Conservation (phyloP, 92 coral and sea anemone genomes). For the Umimayanthus chanpuru region DNA sequence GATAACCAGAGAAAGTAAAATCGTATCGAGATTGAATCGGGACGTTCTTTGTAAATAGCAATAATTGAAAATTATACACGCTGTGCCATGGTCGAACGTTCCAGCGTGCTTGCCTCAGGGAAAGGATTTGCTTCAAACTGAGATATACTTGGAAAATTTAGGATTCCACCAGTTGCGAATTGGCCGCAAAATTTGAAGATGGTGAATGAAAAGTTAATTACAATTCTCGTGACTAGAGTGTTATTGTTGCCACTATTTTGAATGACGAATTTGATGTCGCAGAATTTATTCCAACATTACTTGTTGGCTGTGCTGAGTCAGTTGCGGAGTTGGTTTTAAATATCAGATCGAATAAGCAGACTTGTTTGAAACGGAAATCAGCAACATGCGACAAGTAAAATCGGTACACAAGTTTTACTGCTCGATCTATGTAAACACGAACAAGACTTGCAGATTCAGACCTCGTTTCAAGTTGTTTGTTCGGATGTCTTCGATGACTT, state of each 20-base stretch:
- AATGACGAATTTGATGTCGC: neutral
- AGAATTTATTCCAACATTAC: neutral
- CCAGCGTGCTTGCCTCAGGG: neutral
- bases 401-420: neutral
- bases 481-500: neutral
- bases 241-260: slow-evolving; percentile 14
- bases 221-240: slow-evolving; percentile 19
- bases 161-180: neutral
- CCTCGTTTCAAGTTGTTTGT: neutral
- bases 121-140: neutral
- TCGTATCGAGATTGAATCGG: neutral
- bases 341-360: neutral
- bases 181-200: neutral
- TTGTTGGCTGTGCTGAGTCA: neutral
- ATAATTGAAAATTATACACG: neutral
- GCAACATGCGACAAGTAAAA: neutral
- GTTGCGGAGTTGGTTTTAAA: too few relatives aligned
- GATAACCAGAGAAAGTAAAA: neutral
- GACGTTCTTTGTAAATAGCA: slow-evolving; percentile 9
- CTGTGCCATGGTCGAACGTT: neutral
- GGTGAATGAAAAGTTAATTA: neutral
- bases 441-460: slow-evolving; percentile 13
- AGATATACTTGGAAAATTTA: neutral
- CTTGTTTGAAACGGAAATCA: neutral
- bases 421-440: neutral